These are phyloP conservation scores for Whitmania pigra DNA, from an alignment of 1,140 invertebrate genomes.

Conservation along the genomic window DNA sequence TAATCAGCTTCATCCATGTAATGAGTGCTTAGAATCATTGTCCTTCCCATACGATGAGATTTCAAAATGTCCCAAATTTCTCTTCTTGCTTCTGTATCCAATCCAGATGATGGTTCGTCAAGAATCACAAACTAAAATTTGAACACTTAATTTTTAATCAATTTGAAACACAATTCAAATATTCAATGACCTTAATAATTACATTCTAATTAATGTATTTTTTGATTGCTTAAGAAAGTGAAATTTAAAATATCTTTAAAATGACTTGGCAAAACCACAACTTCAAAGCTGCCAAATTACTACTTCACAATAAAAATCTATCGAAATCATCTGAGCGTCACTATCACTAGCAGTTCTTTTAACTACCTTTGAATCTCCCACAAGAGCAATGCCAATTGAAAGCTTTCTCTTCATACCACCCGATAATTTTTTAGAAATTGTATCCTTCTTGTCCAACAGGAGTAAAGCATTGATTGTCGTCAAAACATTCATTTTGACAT, in stretches of 20 bases:
- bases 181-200: too few species aligned
- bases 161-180: too few species aligned
- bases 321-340: too few species aligned
- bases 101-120: constrained; percentile 43
- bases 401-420: constrained; percentile 46
- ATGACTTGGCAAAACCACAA: too few species aligned
- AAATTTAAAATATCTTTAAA: neutral
- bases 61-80: constrained; percentile 49
- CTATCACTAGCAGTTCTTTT: neutral
- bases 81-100: constrained; percentile 50
- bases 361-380: constrained; percentile 41
- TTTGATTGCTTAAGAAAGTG: neutral
- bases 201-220: too few species aligned
- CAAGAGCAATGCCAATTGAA: constrained; percentile 46
- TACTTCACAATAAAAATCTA: too few species aligned
- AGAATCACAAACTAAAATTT: constrained; percentile 35
- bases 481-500: neutral
- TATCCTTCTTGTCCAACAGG: constrained; percentile 17
- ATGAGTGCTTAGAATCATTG: constrained; percentile 46
- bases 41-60: constrained; percentile 31
- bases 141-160: too few species aligned
- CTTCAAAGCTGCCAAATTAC: too few species aligned
- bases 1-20: constrained; percentile 47
- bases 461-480: neutral
- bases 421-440: constrained; percentile 28